Conservation (phyloP, 2,888 invertebrate genomes). For the Leptinotarsa haldemani region DNA sequence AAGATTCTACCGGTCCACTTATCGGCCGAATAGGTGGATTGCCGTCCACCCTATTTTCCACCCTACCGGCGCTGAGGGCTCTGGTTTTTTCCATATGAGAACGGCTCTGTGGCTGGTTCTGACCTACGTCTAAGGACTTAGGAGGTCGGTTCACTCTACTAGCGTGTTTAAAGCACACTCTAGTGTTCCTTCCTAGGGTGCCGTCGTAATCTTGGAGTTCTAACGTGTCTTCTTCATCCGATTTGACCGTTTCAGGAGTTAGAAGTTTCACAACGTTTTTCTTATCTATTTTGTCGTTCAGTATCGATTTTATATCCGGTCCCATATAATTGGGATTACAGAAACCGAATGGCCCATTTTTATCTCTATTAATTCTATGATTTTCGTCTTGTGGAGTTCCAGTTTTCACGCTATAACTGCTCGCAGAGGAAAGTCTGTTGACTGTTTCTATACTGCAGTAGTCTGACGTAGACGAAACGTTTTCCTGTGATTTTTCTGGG, state of each 20-base stretch:
- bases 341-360: slow-evolving; percentile 72
- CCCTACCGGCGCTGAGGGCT: slow-evolving; percentile 71
- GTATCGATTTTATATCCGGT: slow-evolving; percentile 69
- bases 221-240: slow-evolving; percentile 57
- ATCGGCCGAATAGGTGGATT: slow-evolving; percentile 23
- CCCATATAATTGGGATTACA: slow-evolving; percentile 83
- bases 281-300: slow-evolving; percentile 51
- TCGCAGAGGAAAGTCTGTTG: slow-evolving; percentile 69
- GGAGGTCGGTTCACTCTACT: slow-evolving; percentile 61
- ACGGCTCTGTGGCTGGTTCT: slow-evolving; percentile 49
- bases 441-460: slow-evolving; percentile 81
- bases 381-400: slow-evolving; percentile 62
- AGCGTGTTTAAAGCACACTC: slow-evolving; percentile 60
- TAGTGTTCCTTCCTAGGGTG: slow-evolving; percentile 58
- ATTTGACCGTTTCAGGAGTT: slow-evolving; percentile 38
- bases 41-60: slow-evolving; percentile 64
- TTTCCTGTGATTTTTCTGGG: slow-evolving; percentile 69
- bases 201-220: slow-evolving; percentile 62
- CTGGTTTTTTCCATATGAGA: slow-evolving; percentile 59
- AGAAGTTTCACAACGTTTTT: slow-evolving; percentile 49
- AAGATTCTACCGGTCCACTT: slow-evolving; percentile 61
- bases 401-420: slow-evolving; percentile 63
- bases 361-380: slow-evolving; percentile 54
- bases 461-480: slow-evolving; percentile 78
- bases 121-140: slow-evolving; percentile 66